A percentile compares a stretch with the other conserved stretches of the same genome.
Evolutionary conservation across 2,113 vertebrate species (phyloP).

Genomic region (Solea solea): DNA sequence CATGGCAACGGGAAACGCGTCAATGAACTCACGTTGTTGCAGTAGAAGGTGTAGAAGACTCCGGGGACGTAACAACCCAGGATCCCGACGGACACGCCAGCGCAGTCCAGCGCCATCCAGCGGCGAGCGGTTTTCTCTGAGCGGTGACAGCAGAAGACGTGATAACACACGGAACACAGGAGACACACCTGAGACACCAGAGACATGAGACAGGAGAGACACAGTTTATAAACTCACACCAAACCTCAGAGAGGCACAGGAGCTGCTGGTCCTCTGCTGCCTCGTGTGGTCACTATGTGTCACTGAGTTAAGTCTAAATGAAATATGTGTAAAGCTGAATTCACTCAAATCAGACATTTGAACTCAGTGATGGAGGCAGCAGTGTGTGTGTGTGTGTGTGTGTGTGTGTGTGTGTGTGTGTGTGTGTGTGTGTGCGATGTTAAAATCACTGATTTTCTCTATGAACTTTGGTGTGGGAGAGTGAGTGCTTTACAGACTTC

Average conservation of each 20-base stretch:
- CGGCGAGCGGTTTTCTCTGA: constrained; percentile 94
- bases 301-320: background rate
- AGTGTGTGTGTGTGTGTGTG: too few species aligned
- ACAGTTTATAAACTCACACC: background rate
- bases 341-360: too few species aligned
- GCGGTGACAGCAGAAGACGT: constrained; percentile 94
- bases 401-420: too few species aligned
- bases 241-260: too few species aligned
- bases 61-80: constrained; percentile 95
- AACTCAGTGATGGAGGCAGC: too few species aligned
- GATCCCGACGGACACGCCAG: constrained; percentile 92
- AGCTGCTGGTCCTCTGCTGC: background rate
- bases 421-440: too few species aligned
- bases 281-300: background rate
- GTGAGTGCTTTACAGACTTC: too few species aligned
- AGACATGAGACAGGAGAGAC: background rate
- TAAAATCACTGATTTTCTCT: too few species aligned
- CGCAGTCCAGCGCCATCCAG: constrained; percentile 96
- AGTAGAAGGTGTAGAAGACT: constrained; percentile 97
- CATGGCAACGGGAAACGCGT: background rate
- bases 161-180: constrained; percentile 94
- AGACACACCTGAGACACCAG: constrained; percentile 86
- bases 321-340: background rate
- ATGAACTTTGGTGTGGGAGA: too few species aligned
- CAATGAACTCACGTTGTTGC: constrained; percentile 87